Conservation (phyloP, 2,113 vertebrate genomes). For the Himantopus leucocephalus region DNA sequence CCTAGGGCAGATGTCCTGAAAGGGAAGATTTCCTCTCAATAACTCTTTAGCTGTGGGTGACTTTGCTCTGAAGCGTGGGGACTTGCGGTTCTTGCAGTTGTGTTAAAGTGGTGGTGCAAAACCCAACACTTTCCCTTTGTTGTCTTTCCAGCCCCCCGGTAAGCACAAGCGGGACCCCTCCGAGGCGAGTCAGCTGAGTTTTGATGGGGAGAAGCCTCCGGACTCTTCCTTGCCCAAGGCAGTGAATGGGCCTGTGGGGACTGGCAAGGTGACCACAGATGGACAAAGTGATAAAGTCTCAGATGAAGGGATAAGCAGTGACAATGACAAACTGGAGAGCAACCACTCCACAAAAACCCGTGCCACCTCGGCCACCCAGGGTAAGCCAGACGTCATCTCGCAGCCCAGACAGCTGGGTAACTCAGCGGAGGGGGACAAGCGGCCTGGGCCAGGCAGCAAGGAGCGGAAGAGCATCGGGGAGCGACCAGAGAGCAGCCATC, state of each 20-base stretch:
- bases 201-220: constrained; percentile 72
- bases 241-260: not conserved
- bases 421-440: not conserved
- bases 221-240: constrained; percentile 28
- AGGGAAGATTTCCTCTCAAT: not conserved
- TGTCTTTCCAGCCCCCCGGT: constrained; percentile 71
- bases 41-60: not conserved
- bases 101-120: not conserved
- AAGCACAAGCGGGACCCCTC: constrained; percentile 76
- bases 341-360: constrained; percentile 67
- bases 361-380: not conserved
- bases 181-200: constrained; percentile 79
- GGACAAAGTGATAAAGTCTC: constrained; percentile 24
- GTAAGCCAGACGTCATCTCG: constrained; percentile 54
- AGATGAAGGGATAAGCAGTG: constrained; percentile 28
- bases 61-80: not conserved
- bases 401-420: not conserved
- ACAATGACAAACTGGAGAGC: constrained; percentile 65
- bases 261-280: not conserved
- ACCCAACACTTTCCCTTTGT: not conserved
- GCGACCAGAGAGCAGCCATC: constrained; percentile 57
- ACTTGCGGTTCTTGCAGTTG: not conserved
- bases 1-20: not conserved
- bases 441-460: not conserved
- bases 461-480: constrained; percentile 6